Evolutionary conservation across 1,140 invertebrate genomes (phyloP), one percentile per base, ranked within the genome.

Genomic region (Amyelois transitella): DNA sequence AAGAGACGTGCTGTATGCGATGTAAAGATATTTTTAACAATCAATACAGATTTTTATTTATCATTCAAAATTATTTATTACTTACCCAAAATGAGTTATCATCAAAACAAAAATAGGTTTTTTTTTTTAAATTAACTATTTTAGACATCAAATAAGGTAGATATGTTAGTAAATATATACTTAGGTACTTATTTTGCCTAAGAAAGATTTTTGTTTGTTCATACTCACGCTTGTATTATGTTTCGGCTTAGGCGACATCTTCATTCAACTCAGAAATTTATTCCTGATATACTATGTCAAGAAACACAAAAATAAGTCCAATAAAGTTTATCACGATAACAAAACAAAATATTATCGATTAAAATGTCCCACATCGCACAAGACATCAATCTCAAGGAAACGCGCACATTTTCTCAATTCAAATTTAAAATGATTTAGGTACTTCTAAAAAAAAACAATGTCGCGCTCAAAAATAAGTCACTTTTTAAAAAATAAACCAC

Each of bases 201-300:
- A 28, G 12, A 28, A 28, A 28, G 5, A 28, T 28, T 28, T 12
- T 6, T 12, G 25, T 28, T 5, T 5, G 5, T 28, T 28, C 12
- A 12, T 52, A 81, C 78, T 81, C 62, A 81, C 78, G 22, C 67
- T 53, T 20, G 59, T 55, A 51, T 67, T 71, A 44, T 69, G 64
- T 49, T 75, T 77, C 28, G 69, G 70, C 51, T 77, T 77, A 8
- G 72, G 72, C 19, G 77, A 72, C 77, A 82, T 82, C n/a, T 65
- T 70, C 25, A 63, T 59, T 66, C 51, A 53, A 53, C 44, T 56
- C 47, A 24, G 1, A 56, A 43, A 22, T 25, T 6, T 28, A 28
- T 38, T 38, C 25, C 32, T 45, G 25, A 28, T 50, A 45, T 51
- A 53, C 53, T 62, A 64, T 57, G 77, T 80, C 77, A 80, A 77